A percentile compares a stretch with the other conserved stretches of the same genome.
Conservation (phyloP, 2,888 invertebrate species). For the Dascillus cervinus region DNA sequence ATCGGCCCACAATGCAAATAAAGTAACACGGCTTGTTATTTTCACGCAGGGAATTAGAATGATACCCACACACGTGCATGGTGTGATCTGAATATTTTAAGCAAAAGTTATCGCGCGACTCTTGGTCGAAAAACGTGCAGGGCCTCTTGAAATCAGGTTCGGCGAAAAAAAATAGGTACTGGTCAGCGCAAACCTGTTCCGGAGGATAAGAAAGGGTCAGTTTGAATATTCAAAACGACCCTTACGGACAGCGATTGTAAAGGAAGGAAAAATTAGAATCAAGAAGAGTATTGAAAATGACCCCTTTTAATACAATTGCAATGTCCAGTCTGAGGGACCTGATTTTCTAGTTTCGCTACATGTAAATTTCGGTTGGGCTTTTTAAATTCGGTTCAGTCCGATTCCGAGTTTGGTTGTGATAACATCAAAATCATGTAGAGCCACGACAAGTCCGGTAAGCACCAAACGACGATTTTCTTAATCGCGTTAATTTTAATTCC, state of each 20-base stretch:
- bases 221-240: constrained; percentile 14
- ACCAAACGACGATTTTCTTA: too few relatives aligned
- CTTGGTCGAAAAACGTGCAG: too few relatives aligned
- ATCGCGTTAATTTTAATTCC: too few relatives aligned
- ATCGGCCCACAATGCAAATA: too few relatives aligned
- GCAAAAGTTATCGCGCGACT: too few relatives aligned
- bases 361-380: constrained; percentile 22
- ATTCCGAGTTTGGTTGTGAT: constrained; percentile 30
- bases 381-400: constrained; percentile 33
- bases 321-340: constrained; percentile 38
- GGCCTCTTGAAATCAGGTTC: constrained; percentile 6
- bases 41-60: constrained; percentile 9
- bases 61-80: neutral
- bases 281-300: constrained; percentile 22
- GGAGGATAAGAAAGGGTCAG: constrained; percentile 23
- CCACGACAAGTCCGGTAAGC: too few relatives aligned
- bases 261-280: too few relatives aligned
- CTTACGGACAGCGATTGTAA: constrained; percentile 9
- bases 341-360: constrained; percentile 37
- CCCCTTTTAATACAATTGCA: constrained; percentile 29
- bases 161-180: constrained; percentile 11
- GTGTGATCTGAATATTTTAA: neutral
- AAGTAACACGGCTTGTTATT: constrained; percentile 10
- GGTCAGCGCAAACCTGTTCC: constrained; percentile 31
- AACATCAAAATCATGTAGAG: constrained; percentile 28